Evolutionary conservation across 2,113 vertebrate genomes (phyloP).

Genomic region (Nibea albiflora): DNA sequence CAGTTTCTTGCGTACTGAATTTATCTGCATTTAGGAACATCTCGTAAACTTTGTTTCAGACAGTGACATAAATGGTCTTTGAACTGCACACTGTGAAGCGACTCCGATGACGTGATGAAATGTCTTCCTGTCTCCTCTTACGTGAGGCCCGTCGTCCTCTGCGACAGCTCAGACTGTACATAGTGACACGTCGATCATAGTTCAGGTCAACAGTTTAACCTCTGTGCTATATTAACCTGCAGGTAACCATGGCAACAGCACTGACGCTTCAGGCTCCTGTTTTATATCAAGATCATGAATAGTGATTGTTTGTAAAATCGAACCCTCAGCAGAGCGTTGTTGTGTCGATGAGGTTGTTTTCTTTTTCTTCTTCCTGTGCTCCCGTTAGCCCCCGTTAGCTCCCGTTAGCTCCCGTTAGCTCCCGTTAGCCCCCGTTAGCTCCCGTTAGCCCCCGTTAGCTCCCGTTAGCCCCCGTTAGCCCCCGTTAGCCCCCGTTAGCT

Average conservation of each 20-base stretch:
- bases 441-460: no score
- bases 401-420: conserved; percentile 23
- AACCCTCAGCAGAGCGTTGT: conserved; percentile 1
- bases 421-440: no score
- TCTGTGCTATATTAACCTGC: not conserved
- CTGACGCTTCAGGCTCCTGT: not conserved
- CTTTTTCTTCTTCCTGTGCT: conserved; percentile 66
- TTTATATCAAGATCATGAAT: not conserved
- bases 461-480: not conserved
- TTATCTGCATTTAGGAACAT: no score
- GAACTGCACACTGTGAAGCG: no score
- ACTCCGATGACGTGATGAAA: no score
- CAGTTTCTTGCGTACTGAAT: no score
- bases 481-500: not conserved
- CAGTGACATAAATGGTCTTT: no score
- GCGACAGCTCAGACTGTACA: conserved; percentile 1
- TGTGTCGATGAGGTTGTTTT: not conserved
- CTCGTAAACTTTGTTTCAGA: no score
- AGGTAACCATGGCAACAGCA: not conserved
- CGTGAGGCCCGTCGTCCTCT: no score
- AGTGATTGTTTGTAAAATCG: not conserved
- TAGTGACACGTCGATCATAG: not conserved
- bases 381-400: conserved; percentile 64
- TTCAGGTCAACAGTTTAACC: conserved; percentile 17
- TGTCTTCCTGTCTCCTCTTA: no score